Evolutionary conservation across 2,113 vertebrate species (phyloP), one percentile per base, ranked within the genome.

Genomic region (Andinoacara biseriatus): DNA sequence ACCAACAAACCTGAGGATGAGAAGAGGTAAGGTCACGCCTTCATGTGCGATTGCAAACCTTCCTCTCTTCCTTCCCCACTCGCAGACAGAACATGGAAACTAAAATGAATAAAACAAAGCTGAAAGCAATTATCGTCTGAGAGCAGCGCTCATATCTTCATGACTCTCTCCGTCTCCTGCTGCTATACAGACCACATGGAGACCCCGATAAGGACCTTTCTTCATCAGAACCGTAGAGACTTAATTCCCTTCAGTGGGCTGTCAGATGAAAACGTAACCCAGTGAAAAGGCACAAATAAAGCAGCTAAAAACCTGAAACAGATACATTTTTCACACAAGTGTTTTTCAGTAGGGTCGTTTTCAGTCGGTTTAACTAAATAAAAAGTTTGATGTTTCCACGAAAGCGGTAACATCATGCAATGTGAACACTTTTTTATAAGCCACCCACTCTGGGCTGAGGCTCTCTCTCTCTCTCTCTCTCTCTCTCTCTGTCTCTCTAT

Each of bases 91-190:
- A 63, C 56, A 24, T 52, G 81, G 80, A 76, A 86, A 77, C n/a
- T 22, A 29, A 86, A 89, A 82, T 86, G 61, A 83, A 90, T 79
- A 85, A 87, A 85, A 82, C 57, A 10, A 89, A 89, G 78, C 88
- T 94, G 91, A 92, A 91, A 93, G 89, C 79, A 94, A 94, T 95
- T 95, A 94, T 75, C 17, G 58, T 88, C 85, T 89, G 86, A 81
- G 86, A 72, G 63, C 82, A 40, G 58, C 84, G 54, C 78, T 85
- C 80, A 87, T 84, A 89, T 93, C 88, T 82, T 81, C 52, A 62
- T 60, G n/a, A 83, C 85, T 86, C 58, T 57, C 76, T 87, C 88
- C 87, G 69, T 65, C 72, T 86, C 56, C 86, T 72, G 60, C 86
- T 81, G 83, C 61, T 49, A 33, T 54, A 11, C 38, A 87, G 82